Evolutionary conservation across 92 coral and sea anemone species (phyloP).

Genomic region (Phenganax subtilis): DNA sequence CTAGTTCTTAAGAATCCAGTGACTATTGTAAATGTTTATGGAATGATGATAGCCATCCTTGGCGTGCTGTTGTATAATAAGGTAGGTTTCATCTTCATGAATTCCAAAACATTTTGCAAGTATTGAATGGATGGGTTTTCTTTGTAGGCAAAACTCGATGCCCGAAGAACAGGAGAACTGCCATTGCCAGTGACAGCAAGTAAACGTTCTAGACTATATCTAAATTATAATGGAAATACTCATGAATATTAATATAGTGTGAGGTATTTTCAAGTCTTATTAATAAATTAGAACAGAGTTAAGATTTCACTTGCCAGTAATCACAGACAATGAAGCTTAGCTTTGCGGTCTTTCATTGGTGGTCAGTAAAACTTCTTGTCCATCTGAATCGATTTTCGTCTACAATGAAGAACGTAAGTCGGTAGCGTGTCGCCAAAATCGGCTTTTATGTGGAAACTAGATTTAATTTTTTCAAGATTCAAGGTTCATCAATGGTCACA

Average conservation of each 20-base stretch:
- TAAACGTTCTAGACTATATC: conserved; percentile 13
- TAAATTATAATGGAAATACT: conserved; percentile 25
- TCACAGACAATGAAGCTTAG: not conserved
- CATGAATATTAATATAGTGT: conserved; percentile 18
- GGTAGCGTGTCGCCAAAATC: no score
- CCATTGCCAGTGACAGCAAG: conserved; percentile 45
- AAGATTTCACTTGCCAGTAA: not conserved
- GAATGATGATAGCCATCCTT: conserved; percentile 82
- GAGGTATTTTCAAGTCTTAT: not conserved
- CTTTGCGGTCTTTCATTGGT: not conserved
- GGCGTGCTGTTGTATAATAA: conserved; percentile 88
- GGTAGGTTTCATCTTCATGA: conserved; percentile 48
- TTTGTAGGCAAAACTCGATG: conserved; percentile 75
- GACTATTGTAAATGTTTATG: conserved; percentile 58
- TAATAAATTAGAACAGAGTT: not conserved
- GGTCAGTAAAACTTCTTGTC: no score
- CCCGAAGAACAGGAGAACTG: conserved; percentile 61
- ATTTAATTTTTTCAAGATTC: no score
- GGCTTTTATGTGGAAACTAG: no score
- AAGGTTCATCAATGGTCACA: no score
- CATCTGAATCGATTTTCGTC: no score
- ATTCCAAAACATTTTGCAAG: not conserved
- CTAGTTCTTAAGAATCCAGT: conserved; percentile 86
- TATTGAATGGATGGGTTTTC: not conserved
- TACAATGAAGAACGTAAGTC: no score